phyloP scores from a whole-genome alignment of 2,888 invertebrate species.

The Drosophila testacea region DNA sequence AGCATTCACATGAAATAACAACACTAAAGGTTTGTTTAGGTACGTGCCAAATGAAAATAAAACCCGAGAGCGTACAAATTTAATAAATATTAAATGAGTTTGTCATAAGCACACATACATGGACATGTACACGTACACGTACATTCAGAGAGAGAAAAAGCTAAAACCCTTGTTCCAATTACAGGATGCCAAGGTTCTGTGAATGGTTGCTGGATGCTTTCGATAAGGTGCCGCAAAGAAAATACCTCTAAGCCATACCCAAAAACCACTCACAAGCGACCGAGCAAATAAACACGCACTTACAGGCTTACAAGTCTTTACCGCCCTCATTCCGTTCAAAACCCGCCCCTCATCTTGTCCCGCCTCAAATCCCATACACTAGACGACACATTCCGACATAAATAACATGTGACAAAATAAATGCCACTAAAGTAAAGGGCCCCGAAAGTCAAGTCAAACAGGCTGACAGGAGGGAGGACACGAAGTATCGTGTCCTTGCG shows the following conservation, averaged over 20 bases:
- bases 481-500: constrained; percentile 53
- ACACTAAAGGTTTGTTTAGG: constrained; percentile 60
- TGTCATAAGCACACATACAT: constrained; percentile 63
- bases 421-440: constrained; percentile 64
- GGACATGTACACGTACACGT: constrained; percentile 1
- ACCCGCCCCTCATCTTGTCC: not conserved
- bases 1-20: constrained; percentile 39
- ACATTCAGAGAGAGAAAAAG: not conserved
- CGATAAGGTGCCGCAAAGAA: constrained; percentile 68
- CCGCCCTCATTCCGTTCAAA: not conserved
- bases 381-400: constrained; percentile 51
- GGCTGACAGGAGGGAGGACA: not conserved
- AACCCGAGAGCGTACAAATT: constrained; percentile 65
- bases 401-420: constrained; percentile 75
- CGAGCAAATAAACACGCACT: constrained; percentile 73
- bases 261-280: constrained; percentile 39
- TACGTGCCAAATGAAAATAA: constrained; percentile 75
- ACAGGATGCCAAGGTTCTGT: constrained; percentile 42
- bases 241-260: constrained; percentile 64
- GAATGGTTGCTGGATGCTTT: constrained; percentile 53
- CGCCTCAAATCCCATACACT: constrained; percentile 11
- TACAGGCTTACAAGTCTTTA: constrained; percentile 60
- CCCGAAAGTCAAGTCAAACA: constrained; percentile 52
- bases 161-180: constrained; percentile 65
- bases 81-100: constrained; percentile 77